Conservation (phyloP, 2,113 vertebrate genomes). For the Rhagologus leucostigma region DNA sequence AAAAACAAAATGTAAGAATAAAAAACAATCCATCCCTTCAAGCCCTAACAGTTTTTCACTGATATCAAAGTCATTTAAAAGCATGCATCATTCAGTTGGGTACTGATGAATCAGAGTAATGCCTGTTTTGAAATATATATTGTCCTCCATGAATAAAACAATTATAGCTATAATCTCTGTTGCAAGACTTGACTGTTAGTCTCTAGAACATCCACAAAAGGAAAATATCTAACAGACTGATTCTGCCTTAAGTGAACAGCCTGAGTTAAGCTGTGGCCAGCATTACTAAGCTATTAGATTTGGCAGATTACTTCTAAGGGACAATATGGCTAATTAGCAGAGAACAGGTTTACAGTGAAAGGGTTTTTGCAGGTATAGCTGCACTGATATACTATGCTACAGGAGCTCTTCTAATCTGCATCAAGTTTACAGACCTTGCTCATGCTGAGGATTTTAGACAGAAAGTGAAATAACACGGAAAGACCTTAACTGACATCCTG, state of each 20-base stretch:
- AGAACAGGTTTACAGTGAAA: background rate
- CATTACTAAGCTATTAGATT: background rate
- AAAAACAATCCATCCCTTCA: background rate
- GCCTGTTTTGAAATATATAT: background rate
- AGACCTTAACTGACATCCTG: background rate
- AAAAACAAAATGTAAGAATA: background rate
- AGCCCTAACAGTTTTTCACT: background rate
- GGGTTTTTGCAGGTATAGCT: background rate
- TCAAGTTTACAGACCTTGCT: background rate
- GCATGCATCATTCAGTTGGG: background rate
- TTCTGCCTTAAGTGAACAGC: background rate
- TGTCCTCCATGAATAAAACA: background rate
- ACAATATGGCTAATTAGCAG: slow-evolving; percentile 10
- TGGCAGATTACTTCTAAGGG: slow-evolving; percentile 20
- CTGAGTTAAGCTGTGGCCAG: background rate
- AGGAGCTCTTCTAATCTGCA: background rate
- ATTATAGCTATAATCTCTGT: background rate
- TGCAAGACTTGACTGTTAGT: background rate
- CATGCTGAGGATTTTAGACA: background rate
- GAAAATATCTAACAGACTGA: background rate
- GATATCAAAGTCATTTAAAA: background rate
- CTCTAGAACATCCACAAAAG: background rate
- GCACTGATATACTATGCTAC: background rate
- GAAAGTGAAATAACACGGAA: background rate
- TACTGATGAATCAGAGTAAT: background rate